Percentiles rank a stretch among this genome's conserved stretches.
These are phyloP conservation scores for Sapajus apella DNA, from an alignment of 2,113 vertebrate genomes.

Conservation along the genomic window DNA sequence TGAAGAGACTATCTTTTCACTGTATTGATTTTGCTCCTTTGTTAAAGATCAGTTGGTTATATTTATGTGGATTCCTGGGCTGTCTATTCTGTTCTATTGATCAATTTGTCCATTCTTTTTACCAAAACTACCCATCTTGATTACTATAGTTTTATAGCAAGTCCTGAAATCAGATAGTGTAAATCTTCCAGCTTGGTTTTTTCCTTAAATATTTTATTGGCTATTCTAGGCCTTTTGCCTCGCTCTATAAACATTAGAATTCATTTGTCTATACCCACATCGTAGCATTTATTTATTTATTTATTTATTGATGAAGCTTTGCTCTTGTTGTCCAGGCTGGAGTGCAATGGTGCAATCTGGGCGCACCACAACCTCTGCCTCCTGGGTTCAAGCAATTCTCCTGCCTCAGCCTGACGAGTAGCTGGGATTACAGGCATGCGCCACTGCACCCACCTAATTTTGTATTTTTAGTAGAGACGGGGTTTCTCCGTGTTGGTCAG, in stretches of 20 bases:
- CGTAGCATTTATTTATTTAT: not conserved
- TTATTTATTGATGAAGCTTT: too few species aligned
- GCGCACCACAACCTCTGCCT: too few species aligned
- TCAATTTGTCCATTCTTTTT: not conserved
- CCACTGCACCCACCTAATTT: too few species aligned
- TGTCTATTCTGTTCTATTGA: not conserved
- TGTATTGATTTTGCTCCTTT: not conserved
- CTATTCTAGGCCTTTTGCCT: not conserved
- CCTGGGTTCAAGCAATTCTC: too few species aligned
- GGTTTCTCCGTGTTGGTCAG: too few species aligned
- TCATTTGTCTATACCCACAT: not conserved
- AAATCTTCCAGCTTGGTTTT: not conserved
- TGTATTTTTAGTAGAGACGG: too few species aligned
- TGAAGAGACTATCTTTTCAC: not conserved
- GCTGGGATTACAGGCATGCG: too few species aligned
- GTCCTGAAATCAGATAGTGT: not conserved
- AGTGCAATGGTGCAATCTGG: too few species aligned
- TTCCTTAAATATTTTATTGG: not conserved
- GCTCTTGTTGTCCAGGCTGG: too few species aligned
- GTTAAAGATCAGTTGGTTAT: not conserved
- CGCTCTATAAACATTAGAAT: not conserved
- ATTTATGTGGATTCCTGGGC: not conserved
- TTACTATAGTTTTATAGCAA: not conserved
- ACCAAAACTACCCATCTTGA: too few species aligned
- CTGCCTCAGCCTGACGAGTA: too few species aligned